Evolutionary conservation across 2,797 vertebrate species (phyloP).

Genomic region (Apodemus agrarius): DNA sequence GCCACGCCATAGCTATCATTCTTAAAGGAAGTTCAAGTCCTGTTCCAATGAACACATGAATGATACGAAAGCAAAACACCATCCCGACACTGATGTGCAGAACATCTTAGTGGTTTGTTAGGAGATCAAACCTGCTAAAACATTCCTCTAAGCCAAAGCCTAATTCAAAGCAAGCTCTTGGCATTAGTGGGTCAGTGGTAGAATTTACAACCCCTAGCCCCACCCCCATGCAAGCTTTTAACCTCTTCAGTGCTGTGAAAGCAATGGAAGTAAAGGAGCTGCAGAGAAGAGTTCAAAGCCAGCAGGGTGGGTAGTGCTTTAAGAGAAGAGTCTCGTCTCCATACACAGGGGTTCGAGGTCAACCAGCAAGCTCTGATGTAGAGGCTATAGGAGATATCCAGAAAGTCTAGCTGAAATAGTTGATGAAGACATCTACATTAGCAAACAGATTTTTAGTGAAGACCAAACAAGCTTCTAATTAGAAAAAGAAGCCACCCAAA

Average conservation of each 20-base stretch:
- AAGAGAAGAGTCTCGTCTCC: neutral
- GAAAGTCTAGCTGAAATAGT: neutral
- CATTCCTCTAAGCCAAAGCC: neutral
- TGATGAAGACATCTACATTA: neutral
- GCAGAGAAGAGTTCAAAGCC: neutral
- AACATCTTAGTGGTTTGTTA: neutral
- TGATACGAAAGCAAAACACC: constrained; percentile 3
- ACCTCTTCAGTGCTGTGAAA: neutral
- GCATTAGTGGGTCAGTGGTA: neutral
- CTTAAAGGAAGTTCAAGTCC: neutral
- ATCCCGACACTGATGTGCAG: neutral
- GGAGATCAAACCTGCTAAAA: neutral
- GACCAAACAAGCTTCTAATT: neutral
- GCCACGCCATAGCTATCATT: neutral
- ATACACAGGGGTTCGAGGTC: neutral
- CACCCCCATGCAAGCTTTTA: neutral
- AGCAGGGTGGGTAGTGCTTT: neutral
- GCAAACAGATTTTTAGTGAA: neutral
- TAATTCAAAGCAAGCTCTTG: neutral
- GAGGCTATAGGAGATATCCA: neutral
- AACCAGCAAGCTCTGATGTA: neutral
- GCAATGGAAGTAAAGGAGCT: neutral
- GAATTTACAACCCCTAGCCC: neutral
- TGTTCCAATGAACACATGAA: neutral
- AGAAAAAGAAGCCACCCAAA: neutral